Conservation (phyloP, 2,888 invertebrate genomes). For the Callinectes sapidus region DNA sequence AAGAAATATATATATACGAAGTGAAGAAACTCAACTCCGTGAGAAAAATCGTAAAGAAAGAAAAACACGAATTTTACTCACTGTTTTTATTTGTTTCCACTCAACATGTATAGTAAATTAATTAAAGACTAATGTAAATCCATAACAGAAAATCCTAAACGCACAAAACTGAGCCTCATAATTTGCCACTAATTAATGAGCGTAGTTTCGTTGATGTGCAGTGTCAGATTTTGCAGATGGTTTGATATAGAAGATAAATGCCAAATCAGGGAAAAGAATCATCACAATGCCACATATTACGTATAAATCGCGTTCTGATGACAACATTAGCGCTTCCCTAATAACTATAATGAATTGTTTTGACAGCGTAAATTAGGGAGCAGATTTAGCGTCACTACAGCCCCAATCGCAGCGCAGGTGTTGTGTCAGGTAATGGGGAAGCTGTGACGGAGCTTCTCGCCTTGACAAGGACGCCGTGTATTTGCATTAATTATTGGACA, state of each 20-base stretch:
- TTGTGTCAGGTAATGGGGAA: neutral
- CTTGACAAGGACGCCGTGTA: neutral
- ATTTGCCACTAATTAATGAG: neutral
- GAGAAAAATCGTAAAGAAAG: neutral
- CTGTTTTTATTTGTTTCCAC: neutral
- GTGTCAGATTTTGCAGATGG: neutral
- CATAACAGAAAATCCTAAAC: too few relatives aligned
- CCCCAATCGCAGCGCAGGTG: neutral
- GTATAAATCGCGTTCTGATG: neutral
- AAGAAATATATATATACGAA: neutral
- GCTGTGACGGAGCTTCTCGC: neutral
- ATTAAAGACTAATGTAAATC: neutral
- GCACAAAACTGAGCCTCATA: too few relatives aligned
- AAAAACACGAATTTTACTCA: neutral
- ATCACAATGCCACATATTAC: neutral
- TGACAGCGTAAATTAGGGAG: neutral
- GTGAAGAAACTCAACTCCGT: neutral
- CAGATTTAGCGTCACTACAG: neutral
- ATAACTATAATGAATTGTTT: neutral
- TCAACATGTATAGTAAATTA: neutral
- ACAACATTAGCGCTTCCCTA: neutral
- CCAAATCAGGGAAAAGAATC: neutral
- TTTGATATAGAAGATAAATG: neutral
- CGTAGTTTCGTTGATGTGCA: neutral
- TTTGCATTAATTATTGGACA: neutral